These are phyloP conservation scores for Aphelenchoides bicaudatus DNA, from an alignment of 2,888 invertebrate species.

Conservation along the genomic window DNA sequence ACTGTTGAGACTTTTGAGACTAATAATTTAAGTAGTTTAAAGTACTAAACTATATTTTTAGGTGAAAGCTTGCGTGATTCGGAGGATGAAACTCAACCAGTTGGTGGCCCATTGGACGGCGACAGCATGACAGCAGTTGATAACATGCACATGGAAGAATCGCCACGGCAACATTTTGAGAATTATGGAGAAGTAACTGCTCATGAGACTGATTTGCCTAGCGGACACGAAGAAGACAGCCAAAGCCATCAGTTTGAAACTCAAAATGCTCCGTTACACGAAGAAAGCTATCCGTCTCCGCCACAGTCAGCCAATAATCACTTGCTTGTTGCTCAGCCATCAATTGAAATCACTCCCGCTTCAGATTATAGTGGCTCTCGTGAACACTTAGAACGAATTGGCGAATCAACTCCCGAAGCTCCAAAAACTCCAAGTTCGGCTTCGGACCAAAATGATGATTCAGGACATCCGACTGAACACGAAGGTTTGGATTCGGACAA, in stretches of 20 bases:
- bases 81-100: conserved; percentile 9
- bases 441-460: conserved; percentile 1
- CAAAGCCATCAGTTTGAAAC: conserved; percentile 6
- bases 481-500: background rate
- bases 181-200: background rate
- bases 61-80: conserved; percentile 18
- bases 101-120: background rate
- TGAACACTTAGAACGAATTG: conserved; percentile 19
- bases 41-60: too few species aligned
- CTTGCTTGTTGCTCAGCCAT: conserved; percentile 26
- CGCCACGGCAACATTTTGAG: background rate
- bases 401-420: background rate
- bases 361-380: conserved; percentile 32
- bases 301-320: background rate
- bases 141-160: background rate
- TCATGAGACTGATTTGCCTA: background rate
- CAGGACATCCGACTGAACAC: background rate
- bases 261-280: background rate
- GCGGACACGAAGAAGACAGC: conserved; percentile 13
- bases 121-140: background rate
- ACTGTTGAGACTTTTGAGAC: too few species aligned
- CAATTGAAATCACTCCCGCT: conserved; percentile 39
- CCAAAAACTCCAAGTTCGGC: background rate
- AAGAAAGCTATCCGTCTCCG: background rate
- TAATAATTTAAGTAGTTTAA: too few species aligned